Percentiles rank a stretch among this genome's conserved stretches.
phyloP scores from a whole-genome alignment of 2,113 vertebrate species.

The Hypomesus transpacificus region DNA sequence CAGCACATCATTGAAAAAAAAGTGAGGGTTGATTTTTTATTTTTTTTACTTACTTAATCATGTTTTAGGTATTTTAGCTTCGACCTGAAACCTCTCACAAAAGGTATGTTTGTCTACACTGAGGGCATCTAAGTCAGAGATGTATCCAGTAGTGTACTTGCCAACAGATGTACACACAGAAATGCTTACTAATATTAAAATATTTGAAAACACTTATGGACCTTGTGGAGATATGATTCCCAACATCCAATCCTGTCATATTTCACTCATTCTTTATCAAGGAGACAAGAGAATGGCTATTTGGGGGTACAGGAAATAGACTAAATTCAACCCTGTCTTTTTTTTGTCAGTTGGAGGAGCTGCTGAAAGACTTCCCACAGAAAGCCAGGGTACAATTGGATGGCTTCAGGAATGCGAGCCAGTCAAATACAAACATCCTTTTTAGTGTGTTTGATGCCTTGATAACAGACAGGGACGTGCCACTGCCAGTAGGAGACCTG shows the following conservation, averaged over 20 bases:
- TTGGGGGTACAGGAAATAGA: neutral
- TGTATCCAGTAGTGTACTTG: no score
- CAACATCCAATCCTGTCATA: no score
- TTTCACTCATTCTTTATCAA: no score
- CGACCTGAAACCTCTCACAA: no score
- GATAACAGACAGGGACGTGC: neutral
- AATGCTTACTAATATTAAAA: no score
- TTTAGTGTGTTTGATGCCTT: conserved; percentile 46
- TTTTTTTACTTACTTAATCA: neutral
- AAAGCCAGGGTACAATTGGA: conserved; percentile 31
- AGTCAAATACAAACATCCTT: conserved; percentile 22
- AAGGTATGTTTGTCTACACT: no score
- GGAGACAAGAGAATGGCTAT: no score
- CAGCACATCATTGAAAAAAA: conserved; percentile 35
- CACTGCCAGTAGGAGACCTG: conserved; percentile 24
- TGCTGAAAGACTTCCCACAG: conserved; percentile 36
- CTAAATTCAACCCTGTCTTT: neutral
- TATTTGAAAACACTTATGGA: no score
- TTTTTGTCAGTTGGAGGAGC: conserved; percentile 46
- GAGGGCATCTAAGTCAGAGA: no score
- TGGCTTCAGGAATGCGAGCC: conserved; percentile 30
- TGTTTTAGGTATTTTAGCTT: neutral
- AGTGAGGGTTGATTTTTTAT: conserved; percentile 34
- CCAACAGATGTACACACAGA: no score
- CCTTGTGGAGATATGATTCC: no score